Evolutionary conservation across 2,888 invertebrate species (phyloP).

Genomic region (Lomographa bimaculata): DNA sequence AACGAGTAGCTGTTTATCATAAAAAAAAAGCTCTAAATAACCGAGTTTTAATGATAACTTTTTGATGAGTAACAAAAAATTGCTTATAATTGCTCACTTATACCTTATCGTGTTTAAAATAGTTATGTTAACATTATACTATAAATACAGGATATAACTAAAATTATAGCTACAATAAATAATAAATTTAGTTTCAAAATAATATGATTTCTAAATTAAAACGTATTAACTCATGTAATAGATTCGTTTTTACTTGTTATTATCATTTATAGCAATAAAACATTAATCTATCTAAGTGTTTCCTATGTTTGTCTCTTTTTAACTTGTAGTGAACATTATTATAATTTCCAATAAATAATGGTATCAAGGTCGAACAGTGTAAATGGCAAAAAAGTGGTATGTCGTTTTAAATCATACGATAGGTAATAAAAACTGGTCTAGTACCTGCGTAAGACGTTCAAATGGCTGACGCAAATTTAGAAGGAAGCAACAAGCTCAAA

Average conservation of each 20-base stretch:
- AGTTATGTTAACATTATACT: no score
- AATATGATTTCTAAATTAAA: no score
- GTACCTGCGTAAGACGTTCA: constrained; percentile 13
- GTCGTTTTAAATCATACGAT: constrained; percentile 37
- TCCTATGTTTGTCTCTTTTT: constrained; percentile 55
- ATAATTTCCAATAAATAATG: constrained; percentile 25
- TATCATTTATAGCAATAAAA: constrained; percentile 27
- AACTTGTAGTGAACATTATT: constrained; percentile 23
- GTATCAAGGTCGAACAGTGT: constrained; percentile 34
- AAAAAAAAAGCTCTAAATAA: no score
- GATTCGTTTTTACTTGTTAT: constrained; percentile 19
- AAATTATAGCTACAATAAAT: no score
- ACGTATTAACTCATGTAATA: constrained; percentile 14
- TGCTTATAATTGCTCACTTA: no score
- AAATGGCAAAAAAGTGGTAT: constrained; percentile 33
- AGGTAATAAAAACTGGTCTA: constrained; percentile 13
- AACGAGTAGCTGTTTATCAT: no score
- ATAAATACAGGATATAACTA: no score
- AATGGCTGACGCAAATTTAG: constrained; percentile 8
- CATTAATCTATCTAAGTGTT: constrained; percentile 44
- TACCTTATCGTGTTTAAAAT: no score
- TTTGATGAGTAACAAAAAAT: no score
- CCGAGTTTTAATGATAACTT: no score
- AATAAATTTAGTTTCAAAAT: no score
- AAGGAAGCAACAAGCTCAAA: no score